These are phyloP conservation scores for Plectropomus leopardus DNA, from an alignment of 2,113 vertebrate genomes.

Conservation along the genomic window DNA sequence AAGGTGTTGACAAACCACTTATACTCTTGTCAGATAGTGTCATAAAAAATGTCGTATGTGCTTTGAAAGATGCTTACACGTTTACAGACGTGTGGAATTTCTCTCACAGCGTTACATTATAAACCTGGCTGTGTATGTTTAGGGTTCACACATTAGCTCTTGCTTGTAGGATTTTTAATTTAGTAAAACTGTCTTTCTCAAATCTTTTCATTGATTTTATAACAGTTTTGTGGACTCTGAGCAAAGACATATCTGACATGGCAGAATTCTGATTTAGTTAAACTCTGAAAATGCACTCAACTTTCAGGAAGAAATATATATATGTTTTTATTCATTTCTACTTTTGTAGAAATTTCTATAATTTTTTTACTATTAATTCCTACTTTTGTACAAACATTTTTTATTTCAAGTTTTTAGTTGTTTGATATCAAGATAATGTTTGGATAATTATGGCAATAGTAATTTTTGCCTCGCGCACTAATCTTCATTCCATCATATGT, in stretches of 20 bases:
- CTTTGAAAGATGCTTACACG: neutral
- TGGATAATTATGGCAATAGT: neutral
- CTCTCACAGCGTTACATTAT: neutral
- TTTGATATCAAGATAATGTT: neutral
- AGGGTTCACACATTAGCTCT: neutral
- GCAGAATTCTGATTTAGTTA: neutral
- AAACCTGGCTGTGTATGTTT: neutral
- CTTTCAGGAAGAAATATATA: neutral
- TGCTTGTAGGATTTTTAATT: neutral
- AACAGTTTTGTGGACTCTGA: no score
- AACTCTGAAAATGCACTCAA: neutral
- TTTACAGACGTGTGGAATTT: neutral
- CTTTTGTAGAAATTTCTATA: no score
- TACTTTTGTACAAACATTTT: no score
- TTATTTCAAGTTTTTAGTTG: no score
- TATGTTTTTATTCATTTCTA: neutral
- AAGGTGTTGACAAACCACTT: neutral
- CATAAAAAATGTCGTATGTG: constrained; percentile 14
- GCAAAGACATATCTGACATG: no score
- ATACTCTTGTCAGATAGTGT: constrained; percentile 12
- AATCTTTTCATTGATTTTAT: no score
- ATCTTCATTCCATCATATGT: neutral
- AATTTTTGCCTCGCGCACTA: neutral
- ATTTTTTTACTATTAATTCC: no score
- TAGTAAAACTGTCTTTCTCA: no score